These are phyloP conservation scores for Steinernema scapterisci DNA, from an alignment of 2,888 invertebrate genomes.

Conservation along the genomic window DNA sequence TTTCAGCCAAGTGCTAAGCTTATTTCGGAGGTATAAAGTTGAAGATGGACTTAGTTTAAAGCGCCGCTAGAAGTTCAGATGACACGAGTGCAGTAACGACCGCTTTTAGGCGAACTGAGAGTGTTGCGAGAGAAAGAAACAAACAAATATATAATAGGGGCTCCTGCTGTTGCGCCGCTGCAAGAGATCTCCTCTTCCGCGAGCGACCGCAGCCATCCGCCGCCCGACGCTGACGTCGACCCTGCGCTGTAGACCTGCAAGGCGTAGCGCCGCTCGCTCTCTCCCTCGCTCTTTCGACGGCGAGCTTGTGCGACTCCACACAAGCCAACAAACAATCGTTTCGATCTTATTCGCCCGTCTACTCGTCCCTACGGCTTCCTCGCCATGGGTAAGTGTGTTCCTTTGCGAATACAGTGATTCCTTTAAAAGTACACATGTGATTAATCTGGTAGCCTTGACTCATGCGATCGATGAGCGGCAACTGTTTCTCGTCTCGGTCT, in stretches of 20 bases:
- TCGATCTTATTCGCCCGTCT: conserved; percentile 17
- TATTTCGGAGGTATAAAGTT: no score
- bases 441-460: not conserved
- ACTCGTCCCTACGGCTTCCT: conserved; percentile 23
- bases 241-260: not conserved
- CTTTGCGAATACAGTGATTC: not conserved
- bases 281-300: conserved; percentile 4
- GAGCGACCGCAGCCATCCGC: conserved; percentile 12
- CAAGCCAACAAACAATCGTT: conserved; percentile 30
- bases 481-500: not conserved
- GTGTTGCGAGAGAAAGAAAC: conserved; percentile 33
- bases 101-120: conserved; percentile 11
- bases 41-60: no score
- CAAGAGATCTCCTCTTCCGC: conserved; percentile 23
- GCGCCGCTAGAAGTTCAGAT: not conserved
- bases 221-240: conserved; percentile 11
- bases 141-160: conserved; percentile 26
- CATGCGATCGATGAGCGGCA: not conserved
- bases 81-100: not conserved
- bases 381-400: conserved; percentile 30
- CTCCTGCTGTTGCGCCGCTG: conserved; percentile 30
- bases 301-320: conserved; percentile 13
- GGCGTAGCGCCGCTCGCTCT: conserved; percentile 8
- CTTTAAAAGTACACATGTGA: not conserved
- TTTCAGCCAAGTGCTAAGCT: no score